A percentile compares a stretch with the other conserved stretches of the same genome.
Evolutionary conservation across 2,888 invertebrate species (phyloP).

Genomic region (Pediacus dermestoides): DNA sequence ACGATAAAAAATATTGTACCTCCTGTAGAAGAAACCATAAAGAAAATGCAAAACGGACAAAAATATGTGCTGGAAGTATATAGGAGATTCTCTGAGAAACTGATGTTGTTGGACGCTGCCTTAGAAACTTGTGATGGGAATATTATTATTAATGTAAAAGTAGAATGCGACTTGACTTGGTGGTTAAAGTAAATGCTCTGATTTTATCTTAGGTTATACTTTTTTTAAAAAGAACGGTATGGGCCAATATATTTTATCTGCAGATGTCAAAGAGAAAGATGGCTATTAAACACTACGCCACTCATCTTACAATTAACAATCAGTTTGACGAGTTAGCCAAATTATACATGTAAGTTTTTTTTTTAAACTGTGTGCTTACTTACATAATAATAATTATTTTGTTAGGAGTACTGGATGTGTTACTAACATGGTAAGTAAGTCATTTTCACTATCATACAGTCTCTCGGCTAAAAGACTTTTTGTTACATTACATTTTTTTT

Average conservation of each 20-base stretch:
- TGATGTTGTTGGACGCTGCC: slow-evolving; percentile 67
- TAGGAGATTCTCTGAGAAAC: slow-evolving; percentile 61
- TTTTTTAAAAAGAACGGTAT: slow-evolving; percentile 71
- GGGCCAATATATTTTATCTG: slow-evolving; percentile 65
- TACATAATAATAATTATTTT: slow-evolving; percentile 21
- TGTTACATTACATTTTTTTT: slow-evolving; percentile 19
- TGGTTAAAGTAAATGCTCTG: slow-evolving; percentile 13
- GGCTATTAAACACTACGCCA: slow-evolving; percentile 71
- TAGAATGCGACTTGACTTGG: slow-evolving; percentile 1
- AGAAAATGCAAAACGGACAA: slow-evolving; percentile 53
- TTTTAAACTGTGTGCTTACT: slow-evolving; percentile 8
- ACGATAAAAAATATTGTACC: slow-evolving; percentile 27
- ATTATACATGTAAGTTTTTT: slow-evolving; percentile 62
- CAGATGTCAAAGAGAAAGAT: slow-evolving; percentile 65
- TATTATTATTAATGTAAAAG: slow-evolving; percentile 63
- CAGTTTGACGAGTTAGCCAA: slow-evolving; percentile 67
- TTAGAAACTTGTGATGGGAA: slow-evolving; percentile 72
- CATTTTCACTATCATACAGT: no score
- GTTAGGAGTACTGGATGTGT: slow-evolving; percentile 41
- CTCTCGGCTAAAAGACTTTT: no score
- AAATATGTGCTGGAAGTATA: slow-evolving; percentile 51
- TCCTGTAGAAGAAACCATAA: slow-evolving; percentile 51
- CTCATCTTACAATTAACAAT: slow-evolving; percentile 66
- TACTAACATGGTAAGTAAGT: slow-evolving; percentile 35
- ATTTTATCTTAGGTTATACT: slow-evolving; percentile 67